Conservation (phyloP, 37 sponge, comb jelly and placozoan genomes). For the Aplysina aerophoba region DNA sequence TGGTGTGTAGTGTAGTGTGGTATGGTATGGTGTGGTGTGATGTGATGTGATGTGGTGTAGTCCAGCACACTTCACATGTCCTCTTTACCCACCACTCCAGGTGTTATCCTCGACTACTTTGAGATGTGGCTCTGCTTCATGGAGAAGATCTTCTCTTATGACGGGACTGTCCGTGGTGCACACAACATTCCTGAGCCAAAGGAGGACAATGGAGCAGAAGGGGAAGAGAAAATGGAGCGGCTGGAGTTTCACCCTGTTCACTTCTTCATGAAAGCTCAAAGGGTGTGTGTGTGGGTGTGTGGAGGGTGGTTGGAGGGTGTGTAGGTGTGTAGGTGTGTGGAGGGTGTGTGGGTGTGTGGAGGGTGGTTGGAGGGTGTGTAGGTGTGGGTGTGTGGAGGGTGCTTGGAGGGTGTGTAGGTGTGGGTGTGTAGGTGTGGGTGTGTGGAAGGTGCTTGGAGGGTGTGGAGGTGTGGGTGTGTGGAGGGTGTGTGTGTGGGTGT, state of each 20-base stretch:
- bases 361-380: neutral
- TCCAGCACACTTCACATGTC: too few relatives aligned
- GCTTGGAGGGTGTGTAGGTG: neutral
- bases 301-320: too few relatives aligned
- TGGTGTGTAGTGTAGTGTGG: too few relatives aligned
- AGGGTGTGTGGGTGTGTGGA: neutral
- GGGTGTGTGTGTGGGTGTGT: conserved; percentile 58
- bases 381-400: neutral
- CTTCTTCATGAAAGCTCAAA: conserved; percentile 89
- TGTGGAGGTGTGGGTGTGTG: neutral
- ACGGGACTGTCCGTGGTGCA: neutral
- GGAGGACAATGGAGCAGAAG: neutral
- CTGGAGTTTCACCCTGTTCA: conserved; percentile 80
- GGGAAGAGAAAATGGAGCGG: neutral
- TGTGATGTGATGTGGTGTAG: too few relatives aligned
- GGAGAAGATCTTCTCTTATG: conserved; percentile 27
- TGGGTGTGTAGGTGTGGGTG: neutral
- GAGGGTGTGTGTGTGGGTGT: conserved; percentile 65
- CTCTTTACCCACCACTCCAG: neutral
- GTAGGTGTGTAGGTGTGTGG: conserved; percentile 7
- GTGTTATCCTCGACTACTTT: conserved; percentile 10
- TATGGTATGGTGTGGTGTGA: too few relatives aligned
- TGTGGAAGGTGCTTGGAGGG: too few relatives aligned
- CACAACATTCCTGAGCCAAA: neutral
- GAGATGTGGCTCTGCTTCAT: conserved; percentile 30